Conservation (phyloP, 2,888 invertebrate genomes). For the Xiphydria camelus region DNA sequence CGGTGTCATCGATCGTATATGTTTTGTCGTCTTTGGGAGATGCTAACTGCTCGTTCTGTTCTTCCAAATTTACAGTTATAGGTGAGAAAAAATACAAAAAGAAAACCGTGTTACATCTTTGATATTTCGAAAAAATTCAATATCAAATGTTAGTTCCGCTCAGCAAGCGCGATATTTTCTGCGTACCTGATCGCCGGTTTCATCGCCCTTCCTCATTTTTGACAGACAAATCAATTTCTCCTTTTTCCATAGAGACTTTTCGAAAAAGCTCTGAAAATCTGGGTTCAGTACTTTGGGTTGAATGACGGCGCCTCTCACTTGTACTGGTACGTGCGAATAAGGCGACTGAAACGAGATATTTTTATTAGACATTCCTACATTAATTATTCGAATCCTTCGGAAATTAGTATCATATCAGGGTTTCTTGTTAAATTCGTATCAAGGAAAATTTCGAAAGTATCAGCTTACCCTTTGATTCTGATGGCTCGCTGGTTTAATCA, state of each 20-base stretch:
- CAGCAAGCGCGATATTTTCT: too few species aligned
- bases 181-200: too few species aligned
- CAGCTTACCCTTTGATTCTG: conserved; percentile 19
- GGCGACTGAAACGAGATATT: conserved; percentile 20
- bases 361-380: background rate
- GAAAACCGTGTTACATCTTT: too few species aligned
- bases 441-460: too few species aligned
- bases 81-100: too few species aligned
- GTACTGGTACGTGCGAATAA: conserved; percentile 26
- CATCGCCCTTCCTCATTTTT: conserved; percentile 43
- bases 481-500: conserved; percentile 10
- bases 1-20: conserved; percentile 19
- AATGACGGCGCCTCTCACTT: conserved; percentile 31
- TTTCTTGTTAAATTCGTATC: too few species aligned
- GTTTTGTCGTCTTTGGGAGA: conserved; percentile 24
- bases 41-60: conserved; percentile 3
- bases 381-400: background rate
- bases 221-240: conserved; percentile 46
- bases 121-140: too few species aligned
- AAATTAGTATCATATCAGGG: too few species aligned
- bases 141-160: too few species aligned
- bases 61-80: too few species aligned
- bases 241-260: conserved; percentile 42
- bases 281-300: conserved; percentile 34
- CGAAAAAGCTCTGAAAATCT: conserved; percentile 38